These are phyloP conservation scores for Drosophila atroscutellata DNA, from an alignment of 2,888 invertebrate genomes.

Conservation along the genomic window DNA sequence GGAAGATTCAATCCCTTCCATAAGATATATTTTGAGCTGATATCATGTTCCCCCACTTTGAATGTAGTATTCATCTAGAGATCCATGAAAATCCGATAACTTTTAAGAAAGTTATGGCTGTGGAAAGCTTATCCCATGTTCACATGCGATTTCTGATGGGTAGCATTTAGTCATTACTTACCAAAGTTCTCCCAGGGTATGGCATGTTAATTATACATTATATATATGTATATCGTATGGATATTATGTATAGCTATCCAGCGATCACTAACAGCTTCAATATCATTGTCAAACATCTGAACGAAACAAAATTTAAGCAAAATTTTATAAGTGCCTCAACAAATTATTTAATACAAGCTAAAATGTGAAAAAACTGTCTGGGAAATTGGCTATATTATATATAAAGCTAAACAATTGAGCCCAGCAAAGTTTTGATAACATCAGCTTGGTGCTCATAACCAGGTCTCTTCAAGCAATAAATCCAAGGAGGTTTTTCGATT, in stretches of 20 bases:
- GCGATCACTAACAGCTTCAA: neutral
- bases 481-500: slow-evolving; percentile 54
- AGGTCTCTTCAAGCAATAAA: neutral
- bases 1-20: neutral
- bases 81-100: neutral
- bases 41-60: neutral
- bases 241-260: neutral
- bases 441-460: fast-evolving
- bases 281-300: neutral
- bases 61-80: neutral
- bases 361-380: neutral
- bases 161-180: neutral
- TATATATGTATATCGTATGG: neutral
- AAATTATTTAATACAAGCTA: neutral
- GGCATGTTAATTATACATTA: too few relatives aligned
- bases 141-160: neutral
- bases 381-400: neutral
- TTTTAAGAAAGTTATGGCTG: neutral
- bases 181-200: neutral
- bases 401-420: neutral
- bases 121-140: too few relatives aligned
- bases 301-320: neutral
- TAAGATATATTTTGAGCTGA: neutral
- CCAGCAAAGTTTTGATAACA: neutral
- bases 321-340: neutral